Conservation (phyloP, 2,888 invertebrate genomes). For the Calliopum simillimum region DNA sequence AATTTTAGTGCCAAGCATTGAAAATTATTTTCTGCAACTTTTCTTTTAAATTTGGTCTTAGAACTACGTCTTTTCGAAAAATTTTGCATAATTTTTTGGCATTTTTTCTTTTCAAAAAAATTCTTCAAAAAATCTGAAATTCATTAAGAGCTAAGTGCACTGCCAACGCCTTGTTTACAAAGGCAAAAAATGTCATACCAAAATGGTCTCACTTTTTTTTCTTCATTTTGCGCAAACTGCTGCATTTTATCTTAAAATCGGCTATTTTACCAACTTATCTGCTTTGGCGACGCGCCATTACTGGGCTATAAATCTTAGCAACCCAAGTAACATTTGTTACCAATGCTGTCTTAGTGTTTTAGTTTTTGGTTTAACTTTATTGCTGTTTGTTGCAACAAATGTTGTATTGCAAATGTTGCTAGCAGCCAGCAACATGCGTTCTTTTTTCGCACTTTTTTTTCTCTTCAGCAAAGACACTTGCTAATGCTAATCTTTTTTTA, state of each 20-base stretch:
- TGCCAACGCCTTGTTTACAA: too few relatives aligned
- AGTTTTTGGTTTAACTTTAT: slow-evolving; percentile 3
- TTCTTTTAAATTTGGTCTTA: too few relatives aligned
- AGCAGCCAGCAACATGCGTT: slow-evolving; percentile 19
- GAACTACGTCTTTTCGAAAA: too few relatives aligned
- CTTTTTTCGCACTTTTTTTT: neutral
- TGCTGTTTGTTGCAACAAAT: slow-evolving; percentile 9
- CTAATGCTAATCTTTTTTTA: too few relatives aligned
- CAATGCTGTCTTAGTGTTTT: neutral
- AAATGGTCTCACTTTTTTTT: neutral
- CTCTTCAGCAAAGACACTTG: slow-evolving; percentile 4
- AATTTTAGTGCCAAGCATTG: too few relatives aligned
- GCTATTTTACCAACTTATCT: neutral
- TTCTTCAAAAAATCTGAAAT: too few relatives aligned
- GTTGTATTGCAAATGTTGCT: neutral
- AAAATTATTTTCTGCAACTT: too few relatives aligned
- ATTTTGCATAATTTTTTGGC: too few relatives aligned
- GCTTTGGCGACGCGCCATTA: slow-evolving; percentile 7
- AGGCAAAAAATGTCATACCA: neutral
- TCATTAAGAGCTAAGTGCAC: too few relatives aligned
- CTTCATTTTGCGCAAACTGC: neutral
- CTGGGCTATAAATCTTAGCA: slow-evolving; percentile 19
- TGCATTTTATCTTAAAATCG: slow-evolving; percentile 9
- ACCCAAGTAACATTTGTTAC: slow-evolving; percentile 5
- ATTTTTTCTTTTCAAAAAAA: too few relatives aligned